Percentiles rank a stretch among this genome's conserved stretches.
Evolutionary conservation across 2,797 vertebrate species (phyloP).

Genomic region (Hafferia zeledoni): DNA sequence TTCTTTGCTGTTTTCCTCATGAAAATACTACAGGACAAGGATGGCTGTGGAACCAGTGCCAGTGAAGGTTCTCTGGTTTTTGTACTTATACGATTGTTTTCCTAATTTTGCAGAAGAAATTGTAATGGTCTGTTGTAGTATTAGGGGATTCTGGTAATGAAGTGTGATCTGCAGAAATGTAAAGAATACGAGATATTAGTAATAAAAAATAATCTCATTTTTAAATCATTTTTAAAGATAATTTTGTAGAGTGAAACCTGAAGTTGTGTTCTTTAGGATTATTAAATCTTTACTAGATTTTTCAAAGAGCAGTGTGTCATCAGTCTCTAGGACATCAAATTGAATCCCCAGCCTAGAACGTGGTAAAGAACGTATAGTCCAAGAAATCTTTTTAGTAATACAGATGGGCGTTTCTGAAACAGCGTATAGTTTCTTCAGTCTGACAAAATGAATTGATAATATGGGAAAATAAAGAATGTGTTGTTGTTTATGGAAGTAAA

Average conservation of each 20-base stretch:
- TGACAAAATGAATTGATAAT: not conserved
- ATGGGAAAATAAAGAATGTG: not conserved
- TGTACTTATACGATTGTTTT: not conserved
- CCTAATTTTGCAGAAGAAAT: not conserved
- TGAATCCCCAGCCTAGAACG: not conserved
- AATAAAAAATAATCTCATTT: not conserved
- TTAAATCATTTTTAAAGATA: not conserved
- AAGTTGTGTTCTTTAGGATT: not conserved
- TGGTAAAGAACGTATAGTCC: not conserved
- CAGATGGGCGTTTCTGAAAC: not conserved
- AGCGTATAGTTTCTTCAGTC: not conserved
- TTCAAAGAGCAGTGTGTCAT: not conserved
- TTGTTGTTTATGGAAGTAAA: not conserved
- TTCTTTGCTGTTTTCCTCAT: not conserved
- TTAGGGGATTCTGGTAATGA: not conserved
- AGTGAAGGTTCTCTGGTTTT: not conserved
- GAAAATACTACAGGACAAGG: not conserved
- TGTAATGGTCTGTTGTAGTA: not conserved
- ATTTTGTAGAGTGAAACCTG: not conserved
- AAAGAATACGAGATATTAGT: not conserved
- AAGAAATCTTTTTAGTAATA: not conserved
- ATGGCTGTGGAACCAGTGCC: not conserved
- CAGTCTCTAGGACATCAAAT: not conserved
- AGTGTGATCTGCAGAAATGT: not conserved
- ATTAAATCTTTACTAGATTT: not conserved